Percentiles rank a stretch among this genome's conserved stretches.
Evolutionary conservation across 1,140 invertebrate genomes (phyloP).

Genomic region (Drosophila neocordata): DNA sequence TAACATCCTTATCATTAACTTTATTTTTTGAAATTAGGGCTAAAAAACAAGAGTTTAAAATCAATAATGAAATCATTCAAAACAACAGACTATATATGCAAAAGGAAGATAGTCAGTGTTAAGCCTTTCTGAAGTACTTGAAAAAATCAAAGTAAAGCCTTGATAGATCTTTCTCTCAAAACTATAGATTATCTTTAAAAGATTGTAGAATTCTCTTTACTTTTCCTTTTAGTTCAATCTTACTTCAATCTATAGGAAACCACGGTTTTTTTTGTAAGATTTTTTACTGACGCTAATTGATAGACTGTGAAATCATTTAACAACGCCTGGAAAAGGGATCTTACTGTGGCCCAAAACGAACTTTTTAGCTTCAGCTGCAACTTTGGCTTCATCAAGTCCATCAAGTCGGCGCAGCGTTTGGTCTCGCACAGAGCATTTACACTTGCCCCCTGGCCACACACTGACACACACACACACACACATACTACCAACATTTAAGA

Average conservation of each 20-base stretch:
- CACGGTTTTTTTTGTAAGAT: conserved; percentile 34
- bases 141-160: too few species aligned
- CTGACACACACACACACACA: not conserved
- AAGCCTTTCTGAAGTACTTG: too few species aligned
- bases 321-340: conserved; percentile 53
- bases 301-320: conserved; percentile 79
- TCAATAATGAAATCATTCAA: too few species aligned
- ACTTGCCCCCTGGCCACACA: conserved; percentile 45
- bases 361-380: conserved; percentile 20
- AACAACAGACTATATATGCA: too few species aligned
- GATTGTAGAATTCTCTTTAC: too few species aligned
- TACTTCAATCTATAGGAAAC: not conserved
- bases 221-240: too few species aligned
- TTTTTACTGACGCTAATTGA: conserved; percentile 70
- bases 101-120: too few species aligned
- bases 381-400: conserved; percentile 41
- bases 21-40: too few species aligned
- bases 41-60: too few species aligned
- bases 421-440: conserved; percentile 43
- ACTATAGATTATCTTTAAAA: too few species aligned
- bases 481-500: not conserved
- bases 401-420: conserved; percentile 54
- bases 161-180: too few species aligned
- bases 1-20: too few species aligned
- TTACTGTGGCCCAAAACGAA: conserved; percentile 21